Conservation (phyloP, 2,797 vertebrate species). For the Peromyscus attwateri region DNA sequence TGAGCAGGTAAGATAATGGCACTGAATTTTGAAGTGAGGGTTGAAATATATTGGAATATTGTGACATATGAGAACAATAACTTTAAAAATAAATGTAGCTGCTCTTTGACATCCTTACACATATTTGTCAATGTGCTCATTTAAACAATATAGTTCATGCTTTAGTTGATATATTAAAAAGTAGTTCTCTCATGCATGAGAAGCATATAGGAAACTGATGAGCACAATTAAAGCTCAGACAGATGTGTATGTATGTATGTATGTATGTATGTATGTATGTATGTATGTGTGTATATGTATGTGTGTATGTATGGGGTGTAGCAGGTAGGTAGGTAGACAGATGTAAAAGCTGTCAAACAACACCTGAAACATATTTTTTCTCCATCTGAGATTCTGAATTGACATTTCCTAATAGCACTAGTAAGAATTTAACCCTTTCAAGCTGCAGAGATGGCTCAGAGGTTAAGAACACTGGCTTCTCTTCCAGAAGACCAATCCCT, state of each 20-base stretch:
- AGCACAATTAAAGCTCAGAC: background rate
- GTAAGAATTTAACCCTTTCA: background rate
- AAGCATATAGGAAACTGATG: slow-evolving; percentile 32
- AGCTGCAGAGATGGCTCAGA: background rate
- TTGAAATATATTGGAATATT: slow-evolving; percentile 78
- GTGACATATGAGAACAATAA: slow-evolving; percentile 40
- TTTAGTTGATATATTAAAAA: slow-evolving; percentile 67
- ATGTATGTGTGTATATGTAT: background rate
- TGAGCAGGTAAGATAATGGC: slow-evolving; percentile 87
- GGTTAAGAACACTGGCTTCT: background rate
- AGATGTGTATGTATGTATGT: background rate
- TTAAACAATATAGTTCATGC: slow-evolving; percentile 50
- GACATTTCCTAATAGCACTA: background rate
- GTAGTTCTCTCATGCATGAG: background rate
- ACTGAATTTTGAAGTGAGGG: slow-evolving; percentile 87
- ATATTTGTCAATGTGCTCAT: slow-evolving; percentile 71
- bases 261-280: background rate
- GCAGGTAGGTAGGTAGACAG: background rate
- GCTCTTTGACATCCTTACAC: slow-evolving; percentile 76
- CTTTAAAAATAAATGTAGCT: slow-evolving; percentile 69
- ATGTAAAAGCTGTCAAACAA: slow-evolving; percentile 24
- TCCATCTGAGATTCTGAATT: slow-evolving; percentile 4
- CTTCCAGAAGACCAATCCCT: background rate
- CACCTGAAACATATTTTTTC: slow-evolving; percentile 3
- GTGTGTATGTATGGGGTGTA: too few relatives aligned